phyloP scores from a whole-genome alignment of 2,888 invertebrate species.

The Drosophila demipolita region DNA sequence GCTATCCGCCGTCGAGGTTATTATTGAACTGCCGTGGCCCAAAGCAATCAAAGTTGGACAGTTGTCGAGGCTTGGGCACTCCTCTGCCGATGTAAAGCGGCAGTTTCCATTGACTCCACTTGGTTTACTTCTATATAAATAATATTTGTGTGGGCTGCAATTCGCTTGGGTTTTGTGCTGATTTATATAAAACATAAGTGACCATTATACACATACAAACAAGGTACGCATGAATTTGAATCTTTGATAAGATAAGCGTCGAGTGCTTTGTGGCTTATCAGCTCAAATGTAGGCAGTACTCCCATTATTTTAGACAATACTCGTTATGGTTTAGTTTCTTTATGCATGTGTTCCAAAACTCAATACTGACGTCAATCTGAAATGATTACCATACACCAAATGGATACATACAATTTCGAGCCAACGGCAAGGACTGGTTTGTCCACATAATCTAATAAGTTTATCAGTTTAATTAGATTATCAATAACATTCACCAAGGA shows the following conservation, averaged over 20 bases:
- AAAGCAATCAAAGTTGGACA: constrained; percentile 37
- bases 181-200: constrained; percentile 16
- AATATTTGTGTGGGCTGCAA: constrained; percentile 22
- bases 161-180: constrained; percentile 11
- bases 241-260: constrained; percentile 59
- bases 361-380: constrained; percentile 61
- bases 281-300: constrained; percentile 24
- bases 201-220: constrained; percentile 13
- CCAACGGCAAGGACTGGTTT: neutral
- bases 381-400: constrained; percentile 1
- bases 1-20: constrained; percentile 36
- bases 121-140: constrained; percentile 4
- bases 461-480: constrained; percentile 15
- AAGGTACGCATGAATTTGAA: constrained; percentile 14
- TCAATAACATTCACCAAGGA: neutral
- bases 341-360: constrained; percentile 10
- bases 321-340: constrained; percentile 48
- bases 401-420: neutral
- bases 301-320: constrained; percentile 37
- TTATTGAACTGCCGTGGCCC: constrained; percentile 37
- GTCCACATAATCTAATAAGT: constrained; percentile 7
- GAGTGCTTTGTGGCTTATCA: constrained; percentile 43
- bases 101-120: constrained; percentile 30
- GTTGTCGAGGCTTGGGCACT: constrained; percentile 31
- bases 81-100: constrained; percentile 28